Evolutionary conservation across 2,888 invertebrate genomes (phyloP), one percentile per base, ranked within the genome.

Genomic region (Xanthorhoe designata): DNA sequence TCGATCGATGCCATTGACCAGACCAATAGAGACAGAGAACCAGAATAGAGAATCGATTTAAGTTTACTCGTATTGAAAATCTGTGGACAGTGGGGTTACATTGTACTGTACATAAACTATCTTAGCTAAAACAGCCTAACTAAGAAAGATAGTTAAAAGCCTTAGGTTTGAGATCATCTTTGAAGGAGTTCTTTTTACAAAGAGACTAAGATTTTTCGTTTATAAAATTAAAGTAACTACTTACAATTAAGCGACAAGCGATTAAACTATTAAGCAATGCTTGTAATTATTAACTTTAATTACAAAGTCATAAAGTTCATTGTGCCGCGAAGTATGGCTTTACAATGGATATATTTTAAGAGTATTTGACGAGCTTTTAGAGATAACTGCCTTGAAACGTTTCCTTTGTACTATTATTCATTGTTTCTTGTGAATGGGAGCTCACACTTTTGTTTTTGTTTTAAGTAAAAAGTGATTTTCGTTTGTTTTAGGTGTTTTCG

Each of bases 301-400:
- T 0, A 2, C 1, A 42, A 61, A 50, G 38, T 0, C n/a, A 51
- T 80, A 83, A 71, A 78, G 80, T 77, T 70, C 69, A 78, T 70
- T 77, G 63, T 75, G 45, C 65, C 62, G 42, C 64, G 72, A 70
- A 68, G 70, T 66, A 64, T 65, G 58, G 71, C 72, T 72, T 69
- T 78, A 79, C 79, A 82, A 82, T 78, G 75, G 78, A 81, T 86
- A 81, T 84, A 83, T 84, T 87, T 87, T 80, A 84, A 84, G 81
- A 84, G 83, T 86, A 87, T 90, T 89, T 89, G 88, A 88, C 83
- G 81, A 87, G 88, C 88, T 89, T 89, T 88, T 82, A 86, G 86
- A 89, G 87, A 88, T 88, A 89, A 88, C 86, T 88, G 85, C 79
- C 81, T 84, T 82, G 82, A 87, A 90, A 88, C 83, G 85, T 81